Evolutionary conservation across 2,113 vertebrate species (phyloP).

Genomic region (Takifugu bimaculatus): DNA sequence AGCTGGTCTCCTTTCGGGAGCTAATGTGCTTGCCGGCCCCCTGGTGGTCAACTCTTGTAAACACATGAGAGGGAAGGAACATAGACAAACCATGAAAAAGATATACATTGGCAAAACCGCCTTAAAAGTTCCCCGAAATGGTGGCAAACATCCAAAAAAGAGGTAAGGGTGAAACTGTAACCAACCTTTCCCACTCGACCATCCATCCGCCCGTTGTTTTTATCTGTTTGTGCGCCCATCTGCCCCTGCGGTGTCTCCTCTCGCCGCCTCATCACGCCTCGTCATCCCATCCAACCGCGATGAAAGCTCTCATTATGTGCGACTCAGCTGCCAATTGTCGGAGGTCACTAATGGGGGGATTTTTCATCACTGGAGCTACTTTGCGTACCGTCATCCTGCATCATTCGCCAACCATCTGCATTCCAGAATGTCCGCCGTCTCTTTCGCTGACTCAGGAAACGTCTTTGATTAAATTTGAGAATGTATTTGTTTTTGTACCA

Average conservation of each 20-base stretch:
- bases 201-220: slow-evolving; percentile 5
- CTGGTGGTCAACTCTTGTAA: slow-evolving; percentile 54
- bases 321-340: slow-evolving; percentile 55
- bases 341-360: slow-evolving; percentile 61
- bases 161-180: slow-evolving; percentile 68
- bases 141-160: slow-evolving; percentile 78
- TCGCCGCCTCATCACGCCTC: slow-evolving; percentile 39
- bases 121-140: slow-evolving; percentile 77
- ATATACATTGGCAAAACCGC: slow-evolving; percentile 81
- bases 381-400: slow-evolving; percentile 42
- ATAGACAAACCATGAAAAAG: slow-evolving; percentile 80
- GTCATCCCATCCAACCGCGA: slow-evolving; percentile 54
- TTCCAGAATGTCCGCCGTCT: too few relatives aligned
- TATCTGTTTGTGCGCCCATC: slow-evolving; percentile 54
- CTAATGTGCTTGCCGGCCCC: slow-evolving; percentile 49
- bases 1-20: slow-evolving; percentile 51
- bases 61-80: slow-evolving; percentile 73
- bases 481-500: too few relatives aligned
- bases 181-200: slow-evolving; percentile 34
- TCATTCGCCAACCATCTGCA: too few relatives aligned
- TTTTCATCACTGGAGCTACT: slow-evolving; percentile 55
- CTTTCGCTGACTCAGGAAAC: too few relatives aligned
- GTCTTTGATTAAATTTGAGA: too few relatives aligned
- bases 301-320: slow-evolving; percentile 63
- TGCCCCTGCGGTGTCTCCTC: slow-evolving; percentile 56